Base-by-base conservation (phyloP, 2,888 invertebrate species). In the Koerneria pararmatus region DNA sequence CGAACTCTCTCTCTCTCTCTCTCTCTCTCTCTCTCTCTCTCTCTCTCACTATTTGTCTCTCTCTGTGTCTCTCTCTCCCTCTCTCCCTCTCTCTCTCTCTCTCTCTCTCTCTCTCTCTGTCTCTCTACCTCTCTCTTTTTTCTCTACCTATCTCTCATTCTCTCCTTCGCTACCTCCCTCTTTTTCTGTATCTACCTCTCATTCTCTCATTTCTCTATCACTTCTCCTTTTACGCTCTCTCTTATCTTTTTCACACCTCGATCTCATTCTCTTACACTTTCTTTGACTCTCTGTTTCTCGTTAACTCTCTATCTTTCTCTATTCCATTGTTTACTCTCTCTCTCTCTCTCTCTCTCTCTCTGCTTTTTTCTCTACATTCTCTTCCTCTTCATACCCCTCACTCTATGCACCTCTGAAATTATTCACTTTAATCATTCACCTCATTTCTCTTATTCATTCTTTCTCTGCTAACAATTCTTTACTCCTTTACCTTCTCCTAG, bases 311-410 rank as follows among this genome's bases (percentile, higher is more conserved):
- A 8, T 41, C 41, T 11, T 15, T 15, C 41, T 41, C 41, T 19
- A 41, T 24, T 37, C 29, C 19, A 15, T 8, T 58, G 41, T 41
- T 29, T 37, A 58, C 58, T 58, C 58, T 46, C 29, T 46, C 58
- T 46, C 58, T 35, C 35, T 22, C 37, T 22, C 3, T 5, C 1
- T 24, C 37, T 27, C 34, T 27, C 57, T 35, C 2, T 15, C n/a
- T 15, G 35, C 22, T 19, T 27, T 5, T 11, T 24, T 2, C 3
- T 24, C 53, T 41, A 6, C 58, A 58, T 58, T 37, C 37, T 41
- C 34, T 46, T 58, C 22, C 58, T 58, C 58, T 58, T 41, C 58
- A 22, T 58, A 6, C 58, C 46, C 1, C 58, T 58, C 58, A 58
- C 37, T 27, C 37, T 58, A 32, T 46, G 58, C 27, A 58, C 58